These are phyloP conservation scores for Anodontia alba DNA, from an alignment of 2,888 invertebrate genomes.

Conservation along the genomic window DNA sequence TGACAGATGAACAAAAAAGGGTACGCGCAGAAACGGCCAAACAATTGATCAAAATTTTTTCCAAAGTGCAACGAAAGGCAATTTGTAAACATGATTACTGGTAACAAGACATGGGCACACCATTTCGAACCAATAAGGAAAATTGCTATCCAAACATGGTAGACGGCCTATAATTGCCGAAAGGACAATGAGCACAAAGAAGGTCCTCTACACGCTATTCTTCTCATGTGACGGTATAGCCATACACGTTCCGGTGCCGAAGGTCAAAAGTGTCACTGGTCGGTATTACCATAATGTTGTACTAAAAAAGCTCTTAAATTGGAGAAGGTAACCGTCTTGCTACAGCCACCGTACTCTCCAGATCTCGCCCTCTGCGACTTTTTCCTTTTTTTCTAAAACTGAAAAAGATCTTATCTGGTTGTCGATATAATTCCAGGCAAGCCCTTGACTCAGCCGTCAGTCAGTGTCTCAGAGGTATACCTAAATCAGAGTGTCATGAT, in stretches of 20 bases:
- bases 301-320: neutral
- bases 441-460: slow-evolving; percentile 25
- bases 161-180: slow-evolving; percentile 6
- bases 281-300: neutral
- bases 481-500: slow-evolving; percentile 7
- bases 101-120: slow-evolving; percentile 9
- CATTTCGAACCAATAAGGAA: neutral
- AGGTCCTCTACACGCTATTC: neutral
- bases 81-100: neutral
- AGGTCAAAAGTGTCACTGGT: neutral
- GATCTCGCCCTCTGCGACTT: slow-evolving; percentile 22
- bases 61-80: slow-evolving; percentile 5
- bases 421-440: slow-evolving; percentile 17
- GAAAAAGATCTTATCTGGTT: slow-evolving; percentile 14
- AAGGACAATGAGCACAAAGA: neutral
- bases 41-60: neutral
- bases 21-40: neutral
- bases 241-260: neutral
- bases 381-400: slow-evolving; percentile 7
- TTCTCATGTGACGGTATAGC: neutral
- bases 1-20: slow-evolving; percentile 17
- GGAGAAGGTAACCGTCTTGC: neutral
- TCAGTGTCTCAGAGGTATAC: slow-evolving; percentile 22
- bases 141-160: neutral
- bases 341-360: neutral